Evolutionary conservation across 1,140 invertebrate genomes (phyloP).

Genomic region (Achatina immaculata): DNA sequence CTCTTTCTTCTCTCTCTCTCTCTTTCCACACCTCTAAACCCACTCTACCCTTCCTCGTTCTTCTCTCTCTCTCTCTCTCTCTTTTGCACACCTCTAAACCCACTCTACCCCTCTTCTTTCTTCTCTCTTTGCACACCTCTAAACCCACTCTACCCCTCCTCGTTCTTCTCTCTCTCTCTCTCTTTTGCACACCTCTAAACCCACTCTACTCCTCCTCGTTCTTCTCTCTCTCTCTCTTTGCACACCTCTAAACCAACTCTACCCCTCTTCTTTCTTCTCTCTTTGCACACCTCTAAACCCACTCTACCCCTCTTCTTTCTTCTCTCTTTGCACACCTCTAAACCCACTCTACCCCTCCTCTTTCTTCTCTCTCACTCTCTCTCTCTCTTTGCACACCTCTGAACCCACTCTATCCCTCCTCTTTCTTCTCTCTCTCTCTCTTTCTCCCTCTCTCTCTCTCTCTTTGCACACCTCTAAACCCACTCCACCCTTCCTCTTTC

Average conservation of each 20-base stretch:
- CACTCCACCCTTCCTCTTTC: not conserved
- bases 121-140: not conserved
- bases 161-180: conserved; percentile 4
- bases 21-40: not conserved
- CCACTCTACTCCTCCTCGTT: not conserved
- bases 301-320: not conserved
- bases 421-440: conserved; percentile 20
- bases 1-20: not conserved
- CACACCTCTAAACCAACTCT: not conserved
- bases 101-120: not conserved
- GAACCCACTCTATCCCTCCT: not conserved
- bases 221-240: not conserved
- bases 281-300: too few species aligned
- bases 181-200: not conserved
- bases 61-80: too few species aligned
- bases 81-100: not conserved
- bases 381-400: too few species aligned
- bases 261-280: not conserved
- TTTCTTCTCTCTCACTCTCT: not conserved
- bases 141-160: not conserved
- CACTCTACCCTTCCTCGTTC: not conserved
- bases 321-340: not conserved
- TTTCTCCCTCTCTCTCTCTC: not conserved
- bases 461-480: too few species aligned
- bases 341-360: not conserved